Evolutionary conservation across 2,113 vertebrate species (phyloP), one percentile per base, ranked within the genome.

Genomic region (Deroptyus accipitrinus): DNA sequence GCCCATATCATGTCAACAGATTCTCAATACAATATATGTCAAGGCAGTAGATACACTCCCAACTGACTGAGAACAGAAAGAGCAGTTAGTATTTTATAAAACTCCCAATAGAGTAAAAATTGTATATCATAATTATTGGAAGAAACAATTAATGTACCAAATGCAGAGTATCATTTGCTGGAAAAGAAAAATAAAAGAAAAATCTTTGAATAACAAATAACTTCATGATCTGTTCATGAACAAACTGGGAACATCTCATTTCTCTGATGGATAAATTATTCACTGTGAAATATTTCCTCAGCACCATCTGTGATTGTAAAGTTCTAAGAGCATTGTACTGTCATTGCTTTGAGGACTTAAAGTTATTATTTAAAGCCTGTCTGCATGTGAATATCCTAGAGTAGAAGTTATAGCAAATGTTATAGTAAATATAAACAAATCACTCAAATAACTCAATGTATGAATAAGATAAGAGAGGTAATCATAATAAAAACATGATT

Each of bases 241-340:
- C 49, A 70, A 95, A 25, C 49, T 85, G 46, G 19, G 52, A 94
- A 77, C 31, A 61, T 83, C 76, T 44, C 10, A 82, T 90, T 94
- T 93, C 28, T 90, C 42, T 95, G 46, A 30, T 69, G 28, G 54
- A 94, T 90, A 96, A 95, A 95, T 88, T 92, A 94, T 93, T 97
- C 78, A 72, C 86, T 88, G 66, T 90, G 62, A 97, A 96, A 54
- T 82, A 83, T 91, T 97, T 96, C n/a, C 77, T 93, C 75, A 88
- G 68, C 23, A 91, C 46, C 75, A 90, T 90, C 95, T 95, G 82
- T 84, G 75, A 90, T 41, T 70, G 41, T 84, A 67, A 92, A 70
- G 28, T 90, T 96, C 62, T 90, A 51, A 88, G 73, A 93, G 42
- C 69, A 80, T n/a, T 92, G 17, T 88, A 72, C 79, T 86, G 42